Percentiles rank a stretch among this genome's conserved stretches.
phyloP scores from a whole-genome alignment of 2,888 invertebrate species.

The Archips xylosteana region DNA sequence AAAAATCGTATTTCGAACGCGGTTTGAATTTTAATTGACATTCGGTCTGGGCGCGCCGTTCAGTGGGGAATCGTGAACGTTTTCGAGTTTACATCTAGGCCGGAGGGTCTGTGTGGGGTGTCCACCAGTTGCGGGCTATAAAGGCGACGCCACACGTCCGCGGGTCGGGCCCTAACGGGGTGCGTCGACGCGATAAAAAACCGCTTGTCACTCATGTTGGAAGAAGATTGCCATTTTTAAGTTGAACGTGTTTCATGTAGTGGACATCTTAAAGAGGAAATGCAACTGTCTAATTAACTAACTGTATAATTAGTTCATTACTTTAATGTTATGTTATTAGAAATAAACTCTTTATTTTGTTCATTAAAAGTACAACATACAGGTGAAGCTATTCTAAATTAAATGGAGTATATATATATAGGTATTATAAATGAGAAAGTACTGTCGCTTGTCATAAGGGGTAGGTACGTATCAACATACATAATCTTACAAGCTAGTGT shows the following conservation, averaged over 20 bases:
- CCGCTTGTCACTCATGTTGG: slow-evolving; percentile 42
- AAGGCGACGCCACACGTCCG: slow-evolving; percentile 67
- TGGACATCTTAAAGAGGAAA: not conserved
- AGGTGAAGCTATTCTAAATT: no score
- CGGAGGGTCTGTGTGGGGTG: slow-evolving; percentile 57
- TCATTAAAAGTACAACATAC: no score
- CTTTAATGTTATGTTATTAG: no score
- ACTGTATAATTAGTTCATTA: no score
- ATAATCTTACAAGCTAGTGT: no score
- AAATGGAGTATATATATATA: no score
- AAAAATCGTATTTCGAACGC: slow-evolving; percentile 86
- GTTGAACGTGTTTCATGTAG: not conserved
- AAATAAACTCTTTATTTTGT: no score
- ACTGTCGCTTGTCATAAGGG: not conserved
- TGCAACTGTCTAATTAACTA: no score
- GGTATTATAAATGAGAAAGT: no score
- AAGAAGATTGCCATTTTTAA: slow-evolving; percentile 5
- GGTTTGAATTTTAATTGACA: slow-evolving; percentile 86
- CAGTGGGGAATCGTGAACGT: slow-evolving; percentile 66
- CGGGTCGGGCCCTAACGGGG: slow-evolving; percentile 50
- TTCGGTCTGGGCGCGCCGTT: slow-evolving; percentile 68
- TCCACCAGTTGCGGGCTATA: slow-evolving; percentile 70
- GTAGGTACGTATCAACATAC: no score
- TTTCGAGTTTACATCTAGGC: slow-evolving; percentile 73
- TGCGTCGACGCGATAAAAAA: slow-evolving; percentile 46